These are phyloP conservation scores for Drosophila yakuba DNA, from an alignment of 1,140 invertebrate genomes.

Conservation along the genomic window DNA sequence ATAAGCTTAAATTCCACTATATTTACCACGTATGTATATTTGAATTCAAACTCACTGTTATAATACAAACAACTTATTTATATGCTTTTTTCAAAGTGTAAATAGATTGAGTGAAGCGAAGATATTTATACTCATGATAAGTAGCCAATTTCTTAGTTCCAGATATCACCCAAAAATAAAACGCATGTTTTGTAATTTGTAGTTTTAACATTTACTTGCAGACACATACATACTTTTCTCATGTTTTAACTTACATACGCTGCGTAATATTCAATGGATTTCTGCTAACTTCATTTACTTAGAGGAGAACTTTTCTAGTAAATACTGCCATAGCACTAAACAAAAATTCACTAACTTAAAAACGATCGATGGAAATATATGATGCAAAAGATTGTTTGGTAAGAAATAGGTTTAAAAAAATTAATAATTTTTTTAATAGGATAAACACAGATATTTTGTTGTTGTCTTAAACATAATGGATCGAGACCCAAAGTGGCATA, in stretches of 20 bases:
- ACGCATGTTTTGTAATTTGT: neutral
- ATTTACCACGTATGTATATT: no score
- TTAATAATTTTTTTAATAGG: slow-evolving; percentile 28
- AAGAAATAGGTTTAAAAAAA: slow-evolving; percentile 25
- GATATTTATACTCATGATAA: no score
- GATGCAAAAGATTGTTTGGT: slow-evolving; percentile 58
- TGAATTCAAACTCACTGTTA: no score
- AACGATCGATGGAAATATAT: slow-evolving; percentile 67
- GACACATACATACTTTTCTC: slow-evolving; percentile 13
- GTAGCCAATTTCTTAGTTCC: no score
- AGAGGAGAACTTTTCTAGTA: slow-evolving; percentile 60
- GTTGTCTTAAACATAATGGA: slow-evolving; percentile 43
- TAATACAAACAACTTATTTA: no score
- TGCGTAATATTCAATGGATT: slow-evolving; percentile 45
- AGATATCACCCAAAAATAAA: slow-evolving; percentile 1
- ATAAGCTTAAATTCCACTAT: neutral
- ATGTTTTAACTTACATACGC: slow-evolving; percentile 5
- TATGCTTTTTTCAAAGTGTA: no score
- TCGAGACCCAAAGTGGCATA: slow-evolving; percentile 32
- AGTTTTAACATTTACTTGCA: slow-evolving; percentile 42
- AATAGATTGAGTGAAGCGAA: no score
- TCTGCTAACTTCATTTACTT: slow-evolving; percentile 53
- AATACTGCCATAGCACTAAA: slow-evolving; percentile 80
- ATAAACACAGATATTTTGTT: slow-evolving; percentile 43
- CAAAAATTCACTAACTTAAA: slow-evolving; percentile 73